Base-by-base conservation (phyloP, 2,888 invertebrate species). In the Dysmachus trigonus region DNA sequence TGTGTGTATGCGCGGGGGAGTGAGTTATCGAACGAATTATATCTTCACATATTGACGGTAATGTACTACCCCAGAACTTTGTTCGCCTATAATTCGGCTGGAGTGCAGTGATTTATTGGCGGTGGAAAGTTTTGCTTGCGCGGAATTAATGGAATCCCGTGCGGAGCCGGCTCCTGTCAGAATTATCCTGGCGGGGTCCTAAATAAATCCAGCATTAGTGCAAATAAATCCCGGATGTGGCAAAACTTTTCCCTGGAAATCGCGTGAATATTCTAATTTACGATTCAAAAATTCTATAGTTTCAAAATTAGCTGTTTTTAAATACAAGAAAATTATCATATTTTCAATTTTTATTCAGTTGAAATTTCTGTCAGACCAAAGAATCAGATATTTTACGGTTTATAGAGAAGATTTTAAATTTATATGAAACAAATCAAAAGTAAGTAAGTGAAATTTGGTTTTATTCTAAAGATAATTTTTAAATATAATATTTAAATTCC, bases 11-110 rank as follows among this genome's bases (percentile, higher is more conserved):
- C 30, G 81, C 15, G 47, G n/a, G 51, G 81, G 22, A 38, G 18
- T 41, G 53, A 83, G 41, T 72, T 83, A 83, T 83, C 83, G 83
- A 83, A 83, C 83, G 83, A 83, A 83, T 83, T 83, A 83, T 83
- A 83, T 83, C 83, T 83, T 83, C 83, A 83, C 83, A 83, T 83
- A 83, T 83, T 72, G 83, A 83, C 83, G 83, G 83, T 83, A 83
- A 83, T 83, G 83, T 83, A 83, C 72, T 83, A 72, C 72, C 41
- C 18, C 72, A 82, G 72, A 72, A 83, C 38, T 72, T 72, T 72
- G 72, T 15, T 83, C 71, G 62, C 82, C 27, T 83, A 83, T 83
- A 83, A 83, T 83, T 83, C 53, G 83, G 72, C 27, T 33, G 18
- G 72, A 83, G 83, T 83, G 83, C 81, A 81, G 83, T 83, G 83